A percentile compares a stretch with the other conserved stretches of the same genome.
These are phyloP conservation scores for Meriones psammophilus DNA, from an alignment of 2,797 vertebrate genomes.

Conservation along the genomic window DNA sequence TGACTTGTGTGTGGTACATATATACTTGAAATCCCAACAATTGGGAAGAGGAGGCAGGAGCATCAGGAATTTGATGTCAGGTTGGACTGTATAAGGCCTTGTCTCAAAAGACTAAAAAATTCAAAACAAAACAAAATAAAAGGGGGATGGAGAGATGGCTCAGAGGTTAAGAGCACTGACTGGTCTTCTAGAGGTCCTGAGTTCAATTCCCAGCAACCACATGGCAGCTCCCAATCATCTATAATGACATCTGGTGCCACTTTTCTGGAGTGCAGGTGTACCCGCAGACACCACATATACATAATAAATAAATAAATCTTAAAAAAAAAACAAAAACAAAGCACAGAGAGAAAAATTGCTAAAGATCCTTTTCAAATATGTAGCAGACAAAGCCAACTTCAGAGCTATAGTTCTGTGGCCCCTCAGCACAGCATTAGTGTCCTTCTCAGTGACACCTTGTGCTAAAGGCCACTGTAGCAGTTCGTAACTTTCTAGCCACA, in stretches of 20 bases:
- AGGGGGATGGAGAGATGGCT: no score
- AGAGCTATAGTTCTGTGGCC: conserved; percentile 21
- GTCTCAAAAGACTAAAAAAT: neutral
- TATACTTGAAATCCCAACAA: neutral
- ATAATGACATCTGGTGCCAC: no score
- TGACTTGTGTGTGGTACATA: neutral
- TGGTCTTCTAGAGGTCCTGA: no score
- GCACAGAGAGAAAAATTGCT: conserved; percentile 44
- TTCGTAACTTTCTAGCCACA: conserved; percentile 7
- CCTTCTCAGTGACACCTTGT: neutral
- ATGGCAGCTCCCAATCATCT: no score
- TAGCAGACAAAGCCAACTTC: neutral
- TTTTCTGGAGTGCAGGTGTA: no score
- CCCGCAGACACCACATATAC: no score
- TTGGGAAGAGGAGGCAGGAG: neutral
- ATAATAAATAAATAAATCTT: no score
- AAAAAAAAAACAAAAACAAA: neutral
- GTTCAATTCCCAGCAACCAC: no score
- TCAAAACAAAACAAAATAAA: no score
- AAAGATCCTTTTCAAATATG: neutral
- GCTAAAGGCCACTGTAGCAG: neutral
- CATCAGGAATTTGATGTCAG: neutral
- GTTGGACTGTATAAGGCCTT: neutral
- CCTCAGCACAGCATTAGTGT: neutral
- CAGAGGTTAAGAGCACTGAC: no score